These are phyloP conservation scores for Sebastes trivittatus DNA, from an alignment of 2,797 vertebrate species.

Conservation along the genomic window DNA sequence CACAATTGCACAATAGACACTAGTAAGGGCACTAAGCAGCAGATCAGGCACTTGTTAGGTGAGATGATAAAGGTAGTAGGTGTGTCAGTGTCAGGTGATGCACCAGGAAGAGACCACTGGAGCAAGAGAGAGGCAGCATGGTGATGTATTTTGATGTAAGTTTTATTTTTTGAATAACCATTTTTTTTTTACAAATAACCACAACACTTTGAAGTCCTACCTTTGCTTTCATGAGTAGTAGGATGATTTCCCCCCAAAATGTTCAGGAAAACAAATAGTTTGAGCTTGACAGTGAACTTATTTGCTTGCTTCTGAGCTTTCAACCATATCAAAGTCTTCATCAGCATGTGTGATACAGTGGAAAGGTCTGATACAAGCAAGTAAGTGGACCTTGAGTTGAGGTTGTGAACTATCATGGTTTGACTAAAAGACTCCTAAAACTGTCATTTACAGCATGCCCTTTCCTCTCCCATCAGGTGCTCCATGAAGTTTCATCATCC, in stretches of 20 bases:
- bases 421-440: background rate
- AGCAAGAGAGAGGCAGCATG: background rate
- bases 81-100: background rate
- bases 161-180: background rate
- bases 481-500: background rate
- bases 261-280: background rate
- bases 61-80: background rate
- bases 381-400: background rate
- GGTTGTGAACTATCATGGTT: background rate
- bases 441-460: background rate
- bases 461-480: background rate
- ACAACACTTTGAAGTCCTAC: background rate
- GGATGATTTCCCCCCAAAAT: background rate
- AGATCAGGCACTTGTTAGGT: background rate
- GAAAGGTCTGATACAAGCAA: background rate
- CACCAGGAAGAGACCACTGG: background rate
- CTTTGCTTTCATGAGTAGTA: background rate
- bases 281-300: background rate
- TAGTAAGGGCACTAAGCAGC: background rate
- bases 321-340: background rate
- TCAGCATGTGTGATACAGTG: background rate
- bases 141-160: background rate
- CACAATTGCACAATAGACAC: slow-evolving; percentile 9
- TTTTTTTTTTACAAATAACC: background rate
- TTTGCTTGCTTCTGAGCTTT: background rate